Evolutionary conservation across 2,797 vertebrate genomes (phyloP).

Genomic region (Urophycis tenuis): DNA sequence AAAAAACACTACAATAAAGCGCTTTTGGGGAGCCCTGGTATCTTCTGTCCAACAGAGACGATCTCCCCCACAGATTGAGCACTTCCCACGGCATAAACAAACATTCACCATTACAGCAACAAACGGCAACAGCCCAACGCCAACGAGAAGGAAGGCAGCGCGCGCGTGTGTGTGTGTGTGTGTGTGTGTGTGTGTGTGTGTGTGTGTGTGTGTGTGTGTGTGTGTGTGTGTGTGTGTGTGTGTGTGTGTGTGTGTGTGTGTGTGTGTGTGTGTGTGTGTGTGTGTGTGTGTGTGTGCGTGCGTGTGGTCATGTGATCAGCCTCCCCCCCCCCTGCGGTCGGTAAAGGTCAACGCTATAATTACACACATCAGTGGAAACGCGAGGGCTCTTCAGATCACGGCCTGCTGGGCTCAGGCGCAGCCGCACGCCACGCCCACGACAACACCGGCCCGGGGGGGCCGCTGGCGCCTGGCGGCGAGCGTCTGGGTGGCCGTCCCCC

Average conservation of each 20-base stretch:
- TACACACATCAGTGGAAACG: conserved; percentile 68
- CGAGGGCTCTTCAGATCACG: conserved; percentile 36
- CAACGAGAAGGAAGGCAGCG: conserved; percentile 24
- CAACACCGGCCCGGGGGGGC: background rate
- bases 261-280: conserved; percentile 14
- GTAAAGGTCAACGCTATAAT: conserved; percentile 71
- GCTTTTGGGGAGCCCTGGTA: background rate
- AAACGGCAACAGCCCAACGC: conserved; percentile 9
- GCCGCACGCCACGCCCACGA: background rate
- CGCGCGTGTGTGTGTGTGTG: background rate
- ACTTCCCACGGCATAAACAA: background rate
- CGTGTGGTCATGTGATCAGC: conserved; percentile 43
- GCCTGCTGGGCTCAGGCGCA: conserved; percentile 55
- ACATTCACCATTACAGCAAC: background rate
- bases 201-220: conserved; percentile 5
- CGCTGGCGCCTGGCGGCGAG: background rate
- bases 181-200: conserved; percentile 14
- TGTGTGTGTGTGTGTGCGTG: background rate
- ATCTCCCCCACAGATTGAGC: background rate
- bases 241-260: conserved; percentile 12
- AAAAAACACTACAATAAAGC: background rate
- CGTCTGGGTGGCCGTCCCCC: conserved; percentile 28
- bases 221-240: conserved; percentile 5
- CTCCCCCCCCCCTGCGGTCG: conserved; percentile 45
- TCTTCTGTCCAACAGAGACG: background rate